Percentiles rank a stretch among this genome's conserved stretches.
These are phyloP conservation scores for Drosophila merina DNA, from an alignment of 2,888 invertebrate genomes.

Conservation along the genomic window DNA sequence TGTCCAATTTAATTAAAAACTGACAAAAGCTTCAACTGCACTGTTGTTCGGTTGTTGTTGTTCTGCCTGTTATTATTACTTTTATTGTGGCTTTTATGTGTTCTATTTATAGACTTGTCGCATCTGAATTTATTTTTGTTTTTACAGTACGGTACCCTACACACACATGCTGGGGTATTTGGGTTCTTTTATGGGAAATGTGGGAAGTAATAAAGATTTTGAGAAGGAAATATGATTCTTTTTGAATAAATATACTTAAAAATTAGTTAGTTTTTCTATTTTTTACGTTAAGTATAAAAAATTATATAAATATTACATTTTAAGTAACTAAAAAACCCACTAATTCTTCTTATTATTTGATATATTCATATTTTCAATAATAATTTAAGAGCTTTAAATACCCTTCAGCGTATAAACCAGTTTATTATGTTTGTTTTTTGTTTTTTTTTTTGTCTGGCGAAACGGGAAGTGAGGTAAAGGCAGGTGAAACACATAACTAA, in stretches of 20 bases:
- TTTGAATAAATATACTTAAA: no score
- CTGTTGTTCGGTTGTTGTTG: conserved; percentile 36
- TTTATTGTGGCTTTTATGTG: conserved; percentile 39
- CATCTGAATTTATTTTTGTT: conserved; percentile 47
- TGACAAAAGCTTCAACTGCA: conserved; percentile 48
- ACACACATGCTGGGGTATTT: conserved; percentile 19
- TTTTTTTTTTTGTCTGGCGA: neutral
- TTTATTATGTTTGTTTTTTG: conserved; percentile 13
- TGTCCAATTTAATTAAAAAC: conserved; percentile 33
- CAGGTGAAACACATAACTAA: neutral
- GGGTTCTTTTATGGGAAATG: neutral
- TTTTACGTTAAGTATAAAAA: no score
- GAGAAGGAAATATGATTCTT: no score
- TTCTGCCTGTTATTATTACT: conserved; percentile 52
- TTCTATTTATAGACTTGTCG: conserved; percentile 47
- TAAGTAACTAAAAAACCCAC: no score
- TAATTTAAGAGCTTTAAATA: no score
- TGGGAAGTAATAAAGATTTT: no score
- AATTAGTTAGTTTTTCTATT: no score
- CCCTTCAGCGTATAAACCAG: neutral
- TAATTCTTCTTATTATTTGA: no score
- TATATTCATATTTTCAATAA: no score
- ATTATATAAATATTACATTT: no score
- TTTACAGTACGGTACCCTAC: conserved; percentile 25
- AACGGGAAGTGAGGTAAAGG: conserved; percentile 2